A percentile compares a stretch with the other conserved stretches of the same genome.
phyloP scores from a whole-genome alignment of 2,888 invertebrate species.

The Temnothorax rugatulus region DNA sequence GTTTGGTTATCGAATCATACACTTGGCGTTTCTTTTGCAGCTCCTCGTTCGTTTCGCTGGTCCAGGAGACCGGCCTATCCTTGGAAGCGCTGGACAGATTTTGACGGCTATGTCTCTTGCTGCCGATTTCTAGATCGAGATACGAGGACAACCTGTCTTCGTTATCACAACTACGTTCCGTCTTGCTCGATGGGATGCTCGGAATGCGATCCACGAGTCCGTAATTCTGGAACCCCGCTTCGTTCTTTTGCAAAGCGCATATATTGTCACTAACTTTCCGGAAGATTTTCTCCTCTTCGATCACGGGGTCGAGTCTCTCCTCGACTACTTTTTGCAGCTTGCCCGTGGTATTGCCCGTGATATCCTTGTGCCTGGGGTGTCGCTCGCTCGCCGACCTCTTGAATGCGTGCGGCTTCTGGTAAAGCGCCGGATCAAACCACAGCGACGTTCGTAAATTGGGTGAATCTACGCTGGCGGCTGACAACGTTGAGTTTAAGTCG shows the following conservation, averaged over 20 bases:
- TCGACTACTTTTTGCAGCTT: neutral
- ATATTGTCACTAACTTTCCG: slow-evolving; percentile 81
- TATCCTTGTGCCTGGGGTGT: neutral
- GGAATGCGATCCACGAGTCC: slow-evolving; percentile 79
- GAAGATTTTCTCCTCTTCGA: slow-evolving; percentile 78
- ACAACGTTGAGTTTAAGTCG: slow-evolving; percentile 88
- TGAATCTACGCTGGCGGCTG: slow-evolving; percentile 88
- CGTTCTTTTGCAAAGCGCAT: slow-evolving; percentile 76
- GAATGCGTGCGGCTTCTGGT: slow-evolving; percentile 82
- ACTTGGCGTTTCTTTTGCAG: slow-evolving; percentile 81
- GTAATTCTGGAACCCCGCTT: slow-evolving; percentile 82
- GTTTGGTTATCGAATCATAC: slow-evolving; percentile 79
- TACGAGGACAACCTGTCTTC: slow-evolving; percentile 72
- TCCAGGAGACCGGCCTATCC: slow-evolving; percentile 82
- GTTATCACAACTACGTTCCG: slow-evolving; percentile 25
- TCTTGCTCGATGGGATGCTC: neutral
- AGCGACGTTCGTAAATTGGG: slow-evolving; percentile 87
- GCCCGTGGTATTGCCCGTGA: neutral
- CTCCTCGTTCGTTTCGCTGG: slow-evolving; percentile 82
- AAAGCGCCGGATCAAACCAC: slow-evolving; percentile 82
- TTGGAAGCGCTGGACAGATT: slow-evolving; percentile 61
- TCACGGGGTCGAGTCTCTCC: slow-evolving; percentile 12
- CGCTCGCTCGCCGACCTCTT: slow-evolving; percentile 80
- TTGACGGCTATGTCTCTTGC: slow-evolving; percentile 50
- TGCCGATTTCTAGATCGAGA: slow-evolving; percentile 75